phyloP scores from a whole-genome alignment of 2,888 invertebrate genomes.

The Orthosia cruda region DNA sequence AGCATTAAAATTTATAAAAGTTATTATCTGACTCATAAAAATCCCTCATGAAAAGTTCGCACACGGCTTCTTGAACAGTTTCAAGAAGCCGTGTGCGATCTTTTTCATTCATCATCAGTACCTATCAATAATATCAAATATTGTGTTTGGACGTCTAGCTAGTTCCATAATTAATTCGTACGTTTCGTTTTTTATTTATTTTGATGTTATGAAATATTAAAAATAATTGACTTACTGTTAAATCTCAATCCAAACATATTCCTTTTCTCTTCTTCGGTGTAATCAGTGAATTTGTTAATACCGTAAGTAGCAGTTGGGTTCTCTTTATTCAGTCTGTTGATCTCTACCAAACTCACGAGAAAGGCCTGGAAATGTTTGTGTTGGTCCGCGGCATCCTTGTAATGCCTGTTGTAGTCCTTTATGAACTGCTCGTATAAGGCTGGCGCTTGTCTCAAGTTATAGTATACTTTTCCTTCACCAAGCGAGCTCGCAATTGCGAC shows the following conservation, averaged over 20 bases:
- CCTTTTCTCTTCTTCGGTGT: constrained; percentile 69
- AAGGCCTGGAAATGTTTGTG: constrained; percentile 74
- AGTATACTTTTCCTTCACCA: constrained; percentile 49
- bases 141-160: not conserved
- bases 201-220: not conserved
- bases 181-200: not conserved
- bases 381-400: constrained; percentile 74
- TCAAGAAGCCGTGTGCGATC: no score
- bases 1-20: not conserved
- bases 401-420: constrained; percentile 71
- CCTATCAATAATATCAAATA: not conserved
- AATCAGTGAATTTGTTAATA: constrained; percentile 77
- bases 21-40: constrained; percentile 71
- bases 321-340: constrained; percentile 68
- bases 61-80: constrained; percentile 82
- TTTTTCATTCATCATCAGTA: constrained; percentile 16
- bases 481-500: constrained; percentile 52
- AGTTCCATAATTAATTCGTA: no score
- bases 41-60: constrained; percentile 87
- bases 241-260: constrained; percentile 54
- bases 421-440: constrained; percentile 74
- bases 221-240: constrained; percentile 41
- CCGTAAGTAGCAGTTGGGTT: constrained; percentile 63
- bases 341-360: constrained; percentile 63
- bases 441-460: constrained; percentile 70